These are phyloP conservation scores for Tillus elongatus DNA, from an alignment of 2,888 invertebrate species.

Conservation along the genomic window DNA sequence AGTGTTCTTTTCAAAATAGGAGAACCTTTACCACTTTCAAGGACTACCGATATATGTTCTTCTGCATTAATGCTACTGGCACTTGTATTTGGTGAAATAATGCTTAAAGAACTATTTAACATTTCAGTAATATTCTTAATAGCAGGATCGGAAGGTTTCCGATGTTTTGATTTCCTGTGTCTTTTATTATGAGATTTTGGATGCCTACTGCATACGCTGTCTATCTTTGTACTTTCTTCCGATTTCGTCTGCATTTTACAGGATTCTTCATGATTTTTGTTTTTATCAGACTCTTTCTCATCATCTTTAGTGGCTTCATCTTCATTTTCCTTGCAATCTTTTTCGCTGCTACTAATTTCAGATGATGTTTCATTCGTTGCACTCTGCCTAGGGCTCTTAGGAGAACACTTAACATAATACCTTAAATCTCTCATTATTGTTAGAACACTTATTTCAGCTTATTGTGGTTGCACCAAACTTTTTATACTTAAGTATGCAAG, in stretches of 20 bases:
- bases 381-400: slow-evolving; percentile 12
- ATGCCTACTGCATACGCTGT: no score
- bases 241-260: not conserved
- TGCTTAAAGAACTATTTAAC: slow-evolving; percentile 21
- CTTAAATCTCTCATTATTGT: slow-evolving; percentile 21
- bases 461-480: no score
- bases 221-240: no score
- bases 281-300: not conserved
- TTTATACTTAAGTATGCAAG: no score
- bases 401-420: slow-evolving; percentile 22
- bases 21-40: not conserved
- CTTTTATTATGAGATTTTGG: no score
- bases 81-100: slow-evolving; percentile 22
- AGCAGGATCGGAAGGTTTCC: slow-evolving; percentile 23
- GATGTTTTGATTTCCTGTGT: slow-evolving; percentile 7
- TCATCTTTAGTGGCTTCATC: slow-evolving; percentile 8
- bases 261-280: slow-evolving; percentile 15
- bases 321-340: slow-evolving; percentile 11
- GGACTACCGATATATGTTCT: not conserved
- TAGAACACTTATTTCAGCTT: no score
- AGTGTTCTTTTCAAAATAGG: no score
- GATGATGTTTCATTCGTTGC: not conserved
- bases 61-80: no score
- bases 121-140: slow-evolving; percentile 23
- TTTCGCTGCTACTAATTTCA: slow-evolving; percentile 9